A percentile compares a stretch with the other conserved stretches of the same genome.
Conservation (phyloP, 2,888 invertebrate genomes). For the Nephrotoma flavescens region DNA sequence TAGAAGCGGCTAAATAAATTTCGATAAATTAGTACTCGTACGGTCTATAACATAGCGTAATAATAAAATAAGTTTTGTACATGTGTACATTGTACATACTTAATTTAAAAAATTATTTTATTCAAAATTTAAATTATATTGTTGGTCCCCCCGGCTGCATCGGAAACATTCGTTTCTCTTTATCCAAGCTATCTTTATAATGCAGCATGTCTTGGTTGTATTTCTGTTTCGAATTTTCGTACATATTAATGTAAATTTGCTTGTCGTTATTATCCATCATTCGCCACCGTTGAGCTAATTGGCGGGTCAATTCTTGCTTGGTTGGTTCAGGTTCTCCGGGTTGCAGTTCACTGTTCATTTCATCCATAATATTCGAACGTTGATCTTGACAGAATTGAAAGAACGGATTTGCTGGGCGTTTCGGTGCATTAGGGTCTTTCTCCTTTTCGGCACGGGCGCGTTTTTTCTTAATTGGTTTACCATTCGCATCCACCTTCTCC, state of each 20-base stretch:
- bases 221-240: constrained; percentile 61
- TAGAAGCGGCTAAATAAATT: no score
- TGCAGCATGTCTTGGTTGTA: constrained; percentile 60
- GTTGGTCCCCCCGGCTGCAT: background rate
- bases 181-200: constrained; percentile 35
- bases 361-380: constrained; percentile 53
- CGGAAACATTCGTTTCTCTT: background rate
- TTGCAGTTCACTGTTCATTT: constrained; percentile 38
- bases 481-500: background rate
- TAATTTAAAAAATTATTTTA: background rate
- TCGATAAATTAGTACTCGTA: no score
- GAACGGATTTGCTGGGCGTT: constrained; percentile 66
- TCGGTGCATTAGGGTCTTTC: constrained; percentile 60
- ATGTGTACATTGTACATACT: no score
- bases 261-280: constrained; percentile 52
- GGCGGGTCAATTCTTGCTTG: constrained; percentile 60
- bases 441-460: constrained; percentile 19
- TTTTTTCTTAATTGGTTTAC: background rate
- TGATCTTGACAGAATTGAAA: constrained; percentile 71
- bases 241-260: constrained; percentile 39
- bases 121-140: background rate
- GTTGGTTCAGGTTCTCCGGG: constrained; percentile 51
- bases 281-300: constrained; percentile 60
- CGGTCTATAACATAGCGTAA: no score
- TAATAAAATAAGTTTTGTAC: no score